Evolutionary conservation across 1,140 invertebrate genomes (phyloP), one percentile per base, ranked within the genome.

Genomic region (Cydia fagiglandana): DNA sequence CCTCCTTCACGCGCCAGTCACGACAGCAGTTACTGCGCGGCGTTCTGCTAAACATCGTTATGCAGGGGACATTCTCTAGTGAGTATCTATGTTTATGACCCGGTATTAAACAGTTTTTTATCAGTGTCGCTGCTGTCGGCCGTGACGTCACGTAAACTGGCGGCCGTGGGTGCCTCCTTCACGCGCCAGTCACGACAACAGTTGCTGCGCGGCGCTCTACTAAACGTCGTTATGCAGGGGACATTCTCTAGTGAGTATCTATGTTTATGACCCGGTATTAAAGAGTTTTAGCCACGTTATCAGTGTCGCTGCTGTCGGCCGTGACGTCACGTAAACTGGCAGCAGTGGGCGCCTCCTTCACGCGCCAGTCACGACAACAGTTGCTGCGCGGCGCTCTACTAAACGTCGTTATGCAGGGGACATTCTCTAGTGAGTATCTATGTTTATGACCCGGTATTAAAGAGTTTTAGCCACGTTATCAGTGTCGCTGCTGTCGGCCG

Each of bases 61-160:
- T 92, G 89, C 87, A 92, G 76, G 87, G 88, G 0, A 91, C 89
- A 0, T 92, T 88, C 68, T 82, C 87, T 0, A 91, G 90, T 92
- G 13, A 85, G 88, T 86, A 30, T 30, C 30, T 30, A 24, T n/a
- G n/a, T n/a, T n/a, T n/a, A n/a, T 24, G 2, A 24, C 0, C 24
- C 2, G 24, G 24, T 24, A 24, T 2, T 24, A 2, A 2, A 0
- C 10, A 41, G 6, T 89, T 91, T 77, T 84, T n/a, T n/a, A n/a
- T n/a, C 88, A 20, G 90, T 88, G 0, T 88, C 88, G 0, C 80
- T 92, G 20, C 77, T 79, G 20, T 86, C 78, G 28, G 64, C 88
- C 0, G 83, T 80, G 30, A 87, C 90, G 45, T 84, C 87, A 0
- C 81, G 89, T 41, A 88, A 88, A 74, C 81, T 92, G 74, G 89